Evolutionary conservation across 1,140 invertebrate species (phyloP).

Genomic region (Nixonia krombeini): DNA sequence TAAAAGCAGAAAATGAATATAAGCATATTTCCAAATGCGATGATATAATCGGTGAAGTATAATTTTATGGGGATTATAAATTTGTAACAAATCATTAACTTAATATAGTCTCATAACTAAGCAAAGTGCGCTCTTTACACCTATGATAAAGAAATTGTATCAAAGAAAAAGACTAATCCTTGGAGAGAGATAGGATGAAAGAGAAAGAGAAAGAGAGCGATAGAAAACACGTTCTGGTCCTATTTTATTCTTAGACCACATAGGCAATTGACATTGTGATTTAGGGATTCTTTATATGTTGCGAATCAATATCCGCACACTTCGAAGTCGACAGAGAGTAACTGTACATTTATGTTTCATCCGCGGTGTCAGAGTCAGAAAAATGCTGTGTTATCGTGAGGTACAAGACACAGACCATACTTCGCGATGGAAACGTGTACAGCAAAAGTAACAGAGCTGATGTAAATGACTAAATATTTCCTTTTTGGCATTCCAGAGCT

Average conservation of each 20-base stretch:
- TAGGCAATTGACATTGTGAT: slow-evolving; percentile 65
- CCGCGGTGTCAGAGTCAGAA: slow-evolving; percentile 1
- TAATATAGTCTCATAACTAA: no score
- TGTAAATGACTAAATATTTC: slow-evolving; percentile 1
- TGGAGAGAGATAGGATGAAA: slow-evolving; percentile 49
- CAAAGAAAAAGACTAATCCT: slow-evolving; percentile 28
- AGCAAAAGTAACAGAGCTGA: not conserved
- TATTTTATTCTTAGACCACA: slow-evolving; percentile 49
- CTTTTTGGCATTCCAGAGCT: not conserved
- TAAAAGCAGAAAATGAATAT: no score
- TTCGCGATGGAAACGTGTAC: slow-evolving; percentile 21
- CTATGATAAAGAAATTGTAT: no score
- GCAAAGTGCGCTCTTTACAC: no score
- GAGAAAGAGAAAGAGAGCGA: slow-evolving; percentile 47
- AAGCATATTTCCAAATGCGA: no score
- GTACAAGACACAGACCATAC: not conserved
- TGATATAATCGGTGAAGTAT: no score
- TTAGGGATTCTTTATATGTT: slow-evolving; percentile 38
- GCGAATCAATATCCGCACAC: slow-evolving; percentile 22
- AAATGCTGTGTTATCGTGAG: slow-evolving; percentile 5
- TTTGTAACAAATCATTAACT: no score
- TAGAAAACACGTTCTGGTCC: slow-evolving; percentile 27
- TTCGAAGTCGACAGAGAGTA: slow-evolving; percentile 20
- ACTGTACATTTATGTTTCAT: slow-evolving; percentile 20
- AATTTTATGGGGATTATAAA: no score